Evolutionary conservation across 2,888 invertebrate genomes (phyloP), one percentile per base, ranked within the genome.

Genomic region (Pilophorus perplexus): DNA sequence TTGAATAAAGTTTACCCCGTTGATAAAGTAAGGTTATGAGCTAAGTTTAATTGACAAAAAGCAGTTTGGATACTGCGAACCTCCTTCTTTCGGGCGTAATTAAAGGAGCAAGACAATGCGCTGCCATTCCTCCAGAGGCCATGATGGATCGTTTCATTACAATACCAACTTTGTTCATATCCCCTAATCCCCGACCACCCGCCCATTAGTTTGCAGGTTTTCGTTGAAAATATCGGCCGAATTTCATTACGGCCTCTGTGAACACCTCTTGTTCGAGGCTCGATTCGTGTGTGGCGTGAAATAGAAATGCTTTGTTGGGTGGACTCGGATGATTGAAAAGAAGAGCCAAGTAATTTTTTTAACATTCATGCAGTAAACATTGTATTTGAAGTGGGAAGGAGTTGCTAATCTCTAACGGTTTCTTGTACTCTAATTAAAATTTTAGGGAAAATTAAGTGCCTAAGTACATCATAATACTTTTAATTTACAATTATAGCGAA

Each of bases 161-260:
- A 69, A 69, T 69, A 67, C 69, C 67, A 69, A 69, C 69, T 69
- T 69, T 69, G 67, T 69, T 69, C 69, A 69, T 69, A 69, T 69
- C 67, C 69, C 37, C 52, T 50, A 59, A 60, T 54, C 62, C 68
- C 62, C 22, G 37, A 42, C 50, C 64, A 22, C 22, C 62, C 37
- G 22, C 37, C 64, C 64, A 54, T 52, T 54, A 54, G 54, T 54
- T 48, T 65, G 23, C 64, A 54, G 27, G 64, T 62, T 59, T 64
- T 50, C 52, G 54, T 22, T 52, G 66, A 57, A 66, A 66, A 57
- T 66, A 66, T 66, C 27, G 44, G 66, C 46, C 57, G 23, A 66
- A 66, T 66, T 66, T 66, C 66, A 66, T 66, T 66, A 66, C 46
- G 12, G 22, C n/a, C 46, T 10, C 14, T 2, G 33, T 1, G 38